Conservation (phyloP, 1,140 invertebrate species). For the Gryon sp. region DNA sequence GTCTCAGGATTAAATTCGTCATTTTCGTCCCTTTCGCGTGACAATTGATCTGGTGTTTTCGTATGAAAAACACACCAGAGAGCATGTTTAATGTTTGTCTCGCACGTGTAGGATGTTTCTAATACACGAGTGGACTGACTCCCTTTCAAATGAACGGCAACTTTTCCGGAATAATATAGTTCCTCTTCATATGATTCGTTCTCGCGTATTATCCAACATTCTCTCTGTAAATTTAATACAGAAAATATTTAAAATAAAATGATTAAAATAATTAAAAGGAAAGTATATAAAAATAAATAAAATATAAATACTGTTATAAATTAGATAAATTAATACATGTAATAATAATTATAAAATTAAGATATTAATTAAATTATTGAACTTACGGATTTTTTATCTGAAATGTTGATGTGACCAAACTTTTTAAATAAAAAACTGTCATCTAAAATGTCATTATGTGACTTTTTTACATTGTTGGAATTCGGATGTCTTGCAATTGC, state of each 20-base stretch:
- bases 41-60: conserved; percentile 79
- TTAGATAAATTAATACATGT: too few relatives aligned
- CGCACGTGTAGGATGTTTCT: conserved; percentile 87
- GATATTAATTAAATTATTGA: conserved; percentile 47
- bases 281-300: neutral
- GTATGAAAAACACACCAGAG: conserved; percentile 88
- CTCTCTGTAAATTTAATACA: conserved; percentile 78
- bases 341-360: too few relatives aligned
- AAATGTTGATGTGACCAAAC: conserved; percentile 86
- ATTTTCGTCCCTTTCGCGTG: conserved; percentile 66
- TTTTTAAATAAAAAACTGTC: conserved; percentile 85
- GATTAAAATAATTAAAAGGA: conserved; percentile 13
- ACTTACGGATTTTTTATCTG: conserved; percentile 80
- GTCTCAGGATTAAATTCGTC: conserved; percentile 66
- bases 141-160: conserved; percentile 90
- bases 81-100: conserved; percentile 89
- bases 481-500: conserved; percentile 89
- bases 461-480: conserved; percentile 73
- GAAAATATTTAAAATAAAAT: conserved; percentile 11
- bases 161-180: conserved; percentile 91
- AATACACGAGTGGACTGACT: conserved; percentile 71
- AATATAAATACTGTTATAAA: too few relatives aligned
- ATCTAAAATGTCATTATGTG: conserved; percentile 61
- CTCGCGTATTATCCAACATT: conserved; percentile 86
- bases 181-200: conserved; percentile 83